A percentile compares a stretch with the other conserved stretches of the same genome.
phyloP scores from a whole-genome alignment of 2,113 vertebrate species.

The Silurus asotus region DNA sequence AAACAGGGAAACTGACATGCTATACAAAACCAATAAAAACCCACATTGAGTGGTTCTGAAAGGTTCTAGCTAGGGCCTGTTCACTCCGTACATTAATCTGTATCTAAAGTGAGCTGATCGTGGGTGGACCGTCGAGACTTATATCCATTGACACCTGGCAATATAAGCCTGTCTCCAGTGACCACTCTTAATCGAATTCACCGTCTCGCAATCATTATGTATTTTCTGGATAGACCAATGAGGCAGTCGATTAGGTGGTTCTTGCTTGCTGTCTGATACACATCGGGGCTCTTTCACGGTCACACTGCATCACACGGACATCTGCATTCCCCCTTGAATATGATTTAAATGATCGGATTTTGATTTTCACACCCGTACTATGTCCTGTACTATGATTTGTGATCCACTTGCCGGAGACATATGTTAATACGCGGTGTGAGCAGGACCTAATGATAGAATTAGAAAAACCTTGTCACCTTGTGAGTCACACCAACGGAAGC shows the following conservation, averaged over 20 bases:
- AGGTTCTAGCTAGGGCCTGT: too few species aligned
- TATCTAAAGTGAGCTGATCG: not conserved
- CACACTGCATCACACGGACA: not conserved
- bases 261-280: not conserved
- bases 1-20: constrained; percentile 8
- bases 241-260: not conserved
- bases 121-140: not conserved
- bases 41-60: not conserved
- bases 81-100: not conserved
- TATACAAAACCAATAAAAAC: not conserved
- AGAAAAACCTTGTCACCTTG: not conserved
- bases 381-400: not conserved
- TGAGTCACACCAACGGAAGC: not conserved
- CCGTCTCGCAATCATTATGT: not conserved
- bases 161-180: not conserved
- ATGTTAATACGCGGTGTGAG: not conserved
- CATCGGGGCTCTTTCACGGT: not conserved
- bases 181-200: not conserved
- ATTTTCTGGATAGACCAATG: not conserved
- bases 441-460: not conserved
- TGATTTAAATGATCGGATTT: not conserved
- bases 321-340: not conserved
- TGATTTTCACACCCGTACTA: not conserved
- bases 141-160: not conserved
- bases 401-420: not conserved